Base-by-base conservation (phyloP, 2,113 vertebrate genomes). In the Xiphophorus hellerii region DNA sequence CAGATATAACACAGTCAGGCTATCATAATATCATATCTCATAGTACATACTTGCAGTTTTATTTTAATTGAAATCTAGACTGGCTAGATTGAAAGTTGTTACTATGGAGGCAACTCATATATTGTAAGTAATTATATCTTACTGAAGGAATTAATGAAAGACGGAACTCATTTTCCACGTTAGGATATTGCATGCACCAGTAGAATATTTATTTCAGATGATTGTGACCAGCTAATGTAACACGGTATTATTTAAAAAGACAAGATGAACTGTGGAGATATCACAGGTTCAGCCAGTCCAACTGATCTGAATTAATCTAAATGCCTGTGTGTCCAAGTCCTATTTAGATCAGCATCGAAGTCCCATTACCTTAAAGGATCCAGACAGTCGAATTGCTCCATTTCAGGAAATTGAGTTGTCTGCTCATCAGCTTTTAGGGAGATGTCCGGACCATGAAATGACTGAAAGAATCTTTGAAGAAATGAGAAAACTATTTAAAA, bases 111-210 rank as follows among this genome's bases (percentile, higher is more conserved):
- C 48, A 58, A 69, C 51, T 28, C 60, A 77, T 82, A 88, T 61
- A 76, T 44, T 82, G 51, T 66, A 58, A 60, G 61, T 80, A 78
- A 85, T 76, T 87, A 70, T 71, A 83, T 12, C 86, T 86, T 90
- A 82, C 87, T 85, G 84, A 71, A 85, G 85, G 73, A 80, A 74
- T 71, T 89, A 87, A 77, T 89, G 77, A 81, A 82, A 81, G 13
- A 29, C n/a, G 62, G 69, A 82, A 37, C 77, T 62, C 51, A 87
- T 86, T 83, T 90, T 74, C 73, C 42, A 58, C 44, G 68, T 64
- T 68, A 68, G 37, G 44, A 78, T 17, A 42, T 33, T 39, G 60
- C 35, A 66, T 25, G 20, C 8, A 17, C 28, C 48, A 31, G 62
- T 2, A 10, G 70, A 44, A 74, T 72, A 74, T 25, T 51, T 60